These are phyloP conservation scores for Protonibea diacanthus DNA, from an alignment of 2,797 vertebrate genomes.

Conservation along the genomic window DNA sequence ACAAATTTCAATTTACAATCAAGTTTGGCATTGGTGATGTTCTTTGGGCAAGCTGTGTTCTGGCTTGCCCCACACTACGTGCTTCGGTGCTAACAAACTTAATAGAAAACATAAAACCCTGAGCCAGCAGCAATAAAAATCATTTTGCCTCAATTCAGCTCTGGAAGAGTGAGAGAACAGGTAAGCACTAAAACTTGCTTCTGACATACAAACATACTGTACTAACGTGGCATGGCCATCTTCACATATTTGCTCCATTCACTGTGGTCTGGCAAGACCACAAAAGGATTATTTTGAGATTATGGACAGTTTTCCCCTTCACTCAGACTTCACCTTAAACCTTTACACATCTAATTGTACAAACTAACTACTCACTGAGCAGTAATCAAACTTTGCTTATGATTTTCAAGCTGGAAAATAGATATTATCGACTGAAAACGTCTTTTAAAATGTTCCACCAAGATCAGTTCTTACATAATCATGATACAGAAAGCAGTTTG, in stretches of 20 bases:
- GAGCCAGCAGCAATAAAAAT: constrained; percentile 30
- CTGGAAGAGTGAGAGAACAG: constrained; percentile 41
- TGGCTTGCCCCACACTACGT: constrained; percentile 1
- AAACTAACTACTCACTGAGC: constrained; percentile 5
- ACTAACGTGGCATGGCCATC: constrained; percentile 25
- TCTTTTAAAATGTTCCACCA: neutral
- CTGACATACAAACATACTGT: constrained; percentile 16
- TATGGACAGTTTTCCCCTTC: constrained; percentile 17
- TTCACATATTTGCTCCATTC: constrained; percentile 13
- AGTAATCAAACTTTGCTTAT: neutral
- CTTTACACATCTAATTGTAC: neutral
- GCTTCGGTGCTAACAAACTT: constrained; percentile 37
- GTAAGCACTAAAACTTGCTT: constrained; percentile 20
- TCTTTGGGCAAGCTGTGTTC: constrained; percentile 4
- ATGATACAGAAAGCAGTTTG: neutral
- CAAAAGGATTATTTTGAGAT: constrained; percentile 48
- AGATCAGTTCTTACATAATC: neutral
- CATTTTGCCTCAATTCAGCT: constrained; percentile 30
- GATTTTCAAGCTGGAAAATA: neutral
- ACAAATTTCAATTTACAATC: constrained; percentile 38
- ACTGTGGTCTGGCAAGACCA: constrained; percentile 29
- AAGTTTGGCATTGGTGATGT: constrained; percentile 27
- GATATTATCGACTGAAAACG: neutral
- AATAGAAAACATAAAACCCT: constrained; percentile 41
- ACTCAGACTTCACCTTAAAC: constrained; percentile 26